A percentile compares a stretch with the other conserved stretches of the same genome.
Conservation (phyloP, 2,113 vertebrate species). For the Nothobranchius kuhntae region DNA sequence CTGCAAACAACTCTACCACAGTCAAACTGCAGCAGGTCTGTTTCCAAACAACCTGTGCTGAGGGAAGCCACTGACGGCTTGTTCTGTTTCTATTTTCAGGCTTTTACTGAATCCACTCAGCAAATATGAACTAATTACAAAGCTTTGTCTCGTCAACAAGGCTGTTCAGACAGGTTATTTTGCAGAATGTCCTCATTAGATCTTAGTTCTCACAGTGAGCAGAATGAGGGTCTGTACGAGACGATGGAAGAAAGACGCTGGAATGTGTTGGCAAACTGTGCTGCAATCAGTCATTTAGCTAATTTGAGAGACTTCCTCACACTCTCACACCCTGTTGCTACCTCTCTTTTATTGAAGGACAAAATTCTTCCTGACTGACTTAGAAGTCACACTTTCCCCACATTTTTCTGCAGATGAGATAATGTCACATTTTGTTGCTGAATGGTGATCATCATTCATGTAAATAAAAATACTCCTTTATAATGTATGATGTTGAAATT, state of each 20-base stretch:
- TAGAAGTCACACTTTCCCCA: neutral
- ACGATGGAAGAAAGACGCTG: constrained; percentile 9
- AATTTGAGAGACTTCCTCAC: constrained; percentile 3
- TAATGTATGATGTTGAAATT: too few species aligned
- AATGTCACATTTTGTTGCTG: too few species aligned
- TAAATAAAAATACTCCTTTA: too few species aligned
- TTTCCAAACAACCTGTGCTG: constrained; percentile 38
- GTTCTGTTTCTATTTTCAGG: constrained; percentile 43
- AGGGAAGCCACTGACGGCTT: constrained; percentile 1
- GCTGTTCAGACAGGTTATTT: constrained; percentile 43
- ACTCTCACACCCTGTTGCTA: constrained; percentile 13
- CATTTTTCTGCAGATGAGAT: neutral
- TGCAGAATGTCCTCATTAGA: constrained; percentile 65
- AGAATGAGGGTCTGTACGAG: constrained; percentile 22
- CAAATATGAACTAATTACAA: constrained; percentile 50
- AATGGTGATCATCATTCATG: neutral
- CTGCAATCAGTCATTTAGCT: constrained; percentile 29
- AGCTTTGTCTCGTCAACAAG: constrained; percentile 64
- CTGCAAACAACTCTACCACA: constrained; percentile 19
- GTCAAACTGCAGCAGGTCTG: constrained; percentile 22
- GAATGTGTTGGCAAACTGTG: constrained; percentile 16
- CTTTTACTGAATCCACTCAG: constrained; percentile 27
- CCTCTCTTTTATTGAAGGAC: constrained; percentile 8
- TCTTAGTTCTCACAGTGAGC: constrained; percentile 41
- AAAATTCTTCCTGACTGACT: neutral